Evolutionary conservation across 2,113 vertebrate species (phyloP).

Genomic region (Hemibagrus wyckioides): DNA sequence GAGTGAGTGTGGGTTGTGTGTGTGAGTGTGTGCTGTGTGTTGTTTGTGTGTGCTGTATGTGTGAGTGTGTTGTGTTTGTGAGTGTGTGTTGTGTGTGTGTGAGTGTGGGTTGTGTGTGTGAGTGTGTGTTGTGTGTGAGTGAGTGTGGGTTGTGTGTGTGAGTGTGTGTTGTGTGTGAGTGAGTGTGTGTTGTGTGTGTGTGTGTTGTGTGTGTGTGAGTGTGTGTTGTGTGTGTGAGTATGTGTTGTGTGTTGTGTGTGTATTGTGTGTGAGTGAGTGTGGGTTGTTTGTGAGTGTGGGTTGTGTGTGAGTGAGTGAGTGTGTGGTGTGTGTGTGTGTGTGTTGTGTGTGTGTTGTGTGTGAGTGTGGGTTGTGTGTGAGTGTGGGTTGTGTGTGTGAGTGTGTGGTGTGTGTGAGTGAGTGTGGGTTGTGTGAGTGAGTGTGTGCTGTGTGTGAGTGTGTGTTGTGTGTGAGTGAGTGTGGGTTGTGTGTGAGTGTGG

Average conservation of each 20-base stretch:
- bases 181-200: too few relatives aligned
- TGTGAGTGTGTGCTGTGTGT: background rate
- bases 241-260: too few relatives aligned
- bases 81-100: too few relatives aligned
- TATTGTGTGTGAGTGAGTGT: too few relatives aligned
- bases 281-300: background rate
- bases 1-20: background rate
- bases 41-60: background rate
- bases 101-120: background rate
- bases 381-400: too few relatives aligned
- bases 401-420: background rate
- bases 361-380: too few relatives aligned
- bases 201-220: background rate
- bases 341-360: background rate
- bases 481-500: too few relatives aligned
- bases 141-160: background rate
- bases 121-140: background rate
- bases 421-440: background rate
- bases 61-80: too few relatives aligned
- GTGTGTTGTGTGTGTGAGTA: too few relatives aligned
- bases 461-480: background rate
- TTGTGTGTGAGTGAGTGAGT: background rate
- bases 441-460: too few relatives aligned
- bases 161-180: too few relatives aligned
- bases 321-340: too few relatives aligned